phyloP scores from a whole-genome alignment of 1,140 invertebrate genomes.

The Danaus plexippus region DNA sequence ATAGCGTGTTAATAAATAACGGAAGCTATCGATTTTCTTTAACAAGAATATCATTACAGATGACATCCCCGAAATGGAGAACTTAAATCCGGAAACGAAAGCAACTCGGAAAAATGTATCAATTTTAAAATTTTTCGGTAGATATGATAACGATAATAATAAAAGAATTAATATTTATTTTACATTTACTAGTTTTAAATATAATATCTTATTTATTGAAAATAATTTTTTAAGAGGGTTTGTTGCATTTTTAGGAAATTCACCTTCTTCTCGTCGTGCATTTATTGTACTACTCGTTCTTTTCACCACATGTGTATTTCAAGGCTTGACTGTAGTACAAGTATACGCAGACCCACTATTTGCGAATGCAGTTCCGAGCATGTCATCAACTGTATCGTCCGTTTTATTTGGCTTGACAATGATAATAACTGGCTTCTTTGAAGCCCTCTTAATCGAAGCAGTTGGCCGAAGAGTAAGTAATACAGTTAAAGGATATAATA shows the following conservation, averaged over 20 bases:
- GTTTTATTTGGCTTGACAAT: slow-evolving; percentile 28
- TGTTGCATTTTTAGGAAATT: slow-evolving; percentile 22
- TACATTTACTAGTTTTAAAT: too few species aligned
- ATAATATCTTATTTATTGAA: neutral
- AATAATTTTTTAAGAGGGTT: too few species aligned
- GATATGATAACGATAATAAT: too few species aligned
- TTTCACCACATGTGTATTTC: slow-evolving; percentile 29
- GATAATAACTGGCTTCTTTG: slow-evolving; percentile 24
- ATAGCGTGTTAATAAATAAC: too few species aligned
- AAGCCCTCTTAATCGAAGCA: slow-evolving; percentile 31
- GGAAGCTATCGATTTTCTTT: too few species aligned
- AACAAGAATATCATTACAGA: too few species aligned
- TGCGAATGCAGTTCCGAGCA: slow-evolving; percentile 26
- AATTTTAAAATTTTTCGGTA: too few species aligned
- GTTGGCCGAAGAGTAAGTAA: slow-evolving; percentile 34
- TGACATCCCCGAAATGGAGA: slow-evolving; percentile 31
- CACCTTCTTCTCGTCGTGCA: slow-evolving; percentile 23
- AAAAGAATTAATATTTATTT: too few species aligned
- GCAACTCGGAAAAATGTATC: too few species aligned
- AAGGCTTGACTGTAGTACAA: slow-evolving; percentile 40
- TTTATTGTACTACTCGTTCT: slow-evolving; percentile 25
- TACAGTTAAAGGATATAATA: too few species aligned
- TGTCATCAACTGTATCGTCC: slow-evolving; percentile 28
- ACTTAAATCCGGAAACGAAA: slow-evolving; percentile 11
- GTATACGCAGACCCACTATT: slow-evolving; percentile 43